Percentiles rank a stretch among this genome's conserved stretches.
Evolutionary conservation across 30 jellyfish, hydroid and myxozoan genomes (phyloP).

Genomic region (Hydractinia echinata): DNA sequence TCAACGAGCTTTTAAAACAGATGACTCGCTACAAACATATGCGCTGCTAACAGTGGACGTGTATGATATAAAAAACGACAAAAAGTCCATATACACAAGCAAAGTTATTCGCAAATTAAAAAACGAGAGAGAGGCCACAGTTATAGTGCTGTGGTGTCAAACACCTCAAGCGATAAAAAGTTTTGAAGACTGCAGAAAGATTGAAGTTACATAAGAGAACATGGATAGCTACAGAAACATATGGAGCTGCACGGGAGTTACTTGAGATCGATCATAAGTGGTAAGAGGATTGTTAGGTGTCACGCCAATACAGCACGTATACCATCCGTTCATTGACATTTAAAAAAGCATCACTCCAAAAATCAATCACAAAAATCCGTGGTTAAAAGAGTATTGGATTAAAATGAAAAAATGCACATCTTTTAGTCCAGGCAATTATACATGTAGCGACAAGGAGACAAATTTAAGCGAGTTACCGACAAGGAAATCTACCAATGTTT

Average conservation of each 20-base stretch:
- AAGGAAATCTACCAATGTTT: conserved; percentile 75
- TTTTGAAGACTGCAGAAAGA: conserved; percentile 64
- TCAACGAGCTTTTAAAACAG: conserved; percentile 60
- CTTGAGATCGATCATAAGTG: conserved; percentile 53
- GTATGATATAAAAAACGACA: conserved; percentile 62
- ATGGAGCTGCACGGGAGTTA: conserved; percentile 66
- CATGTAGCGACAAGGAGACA: conserved; percentile 16
- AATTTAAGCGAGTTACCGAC: conserved; percentile 49
- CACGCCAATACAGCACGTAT: conserved; percentile 58
- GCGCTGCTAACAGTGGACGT: conserved; percentile 77
- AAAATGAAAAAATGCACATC: conserved; percentile 26
- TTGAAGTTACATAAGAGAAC: conserved; percentile 54
- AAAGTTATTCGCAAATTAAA: conserved; percentile 39
- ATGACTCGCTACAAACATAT: conserved; percentile 51
- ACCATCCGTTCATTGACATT: conserved; percentile 56
- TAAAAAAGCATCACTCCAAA: conserved; percentile 58
- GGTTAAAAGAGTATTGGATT: conserved; percentile 82
- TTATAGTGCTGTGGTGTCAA: conserved; percentile 91
- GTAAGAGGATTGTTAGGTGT: conserved; percentile 92
- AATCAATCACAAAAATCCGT: conserved; percentile 59
- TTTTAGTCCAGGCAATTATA: neutral
- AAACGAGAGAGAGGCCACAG: conserved; percentile 58
- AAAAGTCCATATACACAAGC: conserved; percentile 24
- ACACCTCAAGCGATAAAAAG: conserved; percentile 71
- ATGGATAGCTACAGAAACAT: conserved; percentile 99